Conservation (phyloP, 2,113 vertebrate species). For the Oenanthe melanoleuca region DNA sequence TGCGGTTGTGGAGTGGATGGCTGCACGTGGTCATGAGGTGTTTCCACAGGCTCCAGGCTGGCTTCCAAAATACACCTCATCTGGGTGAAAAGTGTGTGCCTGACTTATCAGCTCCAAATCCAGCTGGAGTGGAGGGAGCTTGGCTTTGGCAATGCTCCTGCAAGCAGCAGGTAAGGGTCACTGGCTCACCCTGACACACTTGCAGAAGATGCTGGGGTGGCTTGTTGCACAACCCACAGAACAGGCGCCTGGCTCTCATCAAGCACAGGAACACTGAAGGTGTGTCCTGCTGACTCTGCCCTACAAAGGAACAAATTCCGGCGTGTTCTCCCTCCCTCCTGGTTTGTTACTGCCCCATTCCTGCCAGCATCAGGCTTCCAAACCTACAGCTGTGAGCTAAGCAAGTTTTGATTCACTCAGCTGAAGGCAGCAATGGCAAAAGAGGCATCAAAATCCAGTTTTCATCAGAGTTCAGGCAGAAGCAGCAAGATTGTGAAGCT, state of each 20-base stretch:
- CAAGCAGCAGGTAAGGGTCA: background rate
- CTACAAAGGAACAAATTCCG: background rate
- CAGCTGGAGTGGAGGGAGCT: background rate
- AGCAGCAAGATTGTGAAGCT: background rate
- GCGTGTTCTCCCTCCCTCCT: background rate
- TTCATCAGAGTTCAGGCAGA: background rate
- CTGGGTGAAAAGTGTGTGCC: background rate
- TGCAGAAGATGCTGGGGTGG: background rate
- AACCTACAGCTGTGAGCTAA: background rate
- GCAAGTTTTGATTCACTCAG: background rate
- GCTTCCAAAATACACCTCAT: slow-evolving; percentile 12
- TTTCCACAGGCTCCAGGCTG: background rate
- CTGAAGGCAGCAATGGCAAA: background rate
- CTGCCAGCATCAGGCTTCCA: background rate
- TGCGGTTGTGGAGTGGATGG: background rate
- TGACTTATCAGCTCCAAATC: background rate
- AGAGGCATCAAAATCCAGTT: background rate
- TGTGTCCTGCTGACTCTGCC: background rate
- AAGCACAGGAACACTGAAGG: background rate
- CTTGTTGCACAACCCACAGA: background rate
- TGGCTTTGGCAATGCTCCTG: background rate
- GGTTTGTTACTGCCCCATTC: background rate
- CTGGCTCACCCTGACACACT: background rate
- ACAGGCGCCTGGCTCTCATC: background rate
- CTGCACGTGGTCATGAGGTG: background rate